Evolutionary conservation across 2,888 invertebrate species (phyloP).

Genomic region (Cantharis nigra): DNA sequence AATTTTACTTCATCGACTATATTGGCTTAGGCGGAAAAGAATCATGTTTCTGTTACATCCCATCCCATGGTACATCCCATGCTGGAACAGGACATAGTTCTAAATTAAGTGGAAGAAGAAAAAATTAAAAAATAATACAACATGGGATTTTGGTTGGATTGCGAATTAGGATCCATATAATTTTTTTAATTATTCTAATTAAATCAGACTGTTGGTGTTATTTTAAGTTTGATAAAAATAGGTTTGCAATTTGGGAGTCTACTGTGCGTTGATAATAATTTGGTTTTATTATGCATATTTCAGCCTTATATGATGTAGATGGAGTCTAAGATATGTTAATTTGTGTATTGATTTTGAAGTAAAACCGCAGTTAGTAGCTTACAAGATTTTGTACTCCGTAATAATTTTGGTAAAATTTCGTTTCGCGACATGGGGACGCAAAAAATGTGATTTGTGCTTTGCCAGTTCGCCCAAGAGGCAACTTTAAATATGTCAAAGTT

Average conservation of each 20-base stretch:
- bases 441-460: background rate
- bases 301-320: background rate
- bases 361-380: background rate
- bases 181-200: background rate
- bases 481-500: slow-evolving; percentile 10
- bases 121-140: too few species aligned
- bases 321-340: slow-evolving; percentile 12
- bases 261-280: background rate
- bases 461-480: background rate
- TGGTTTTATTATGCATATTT: background rate
- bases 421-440: background rate
- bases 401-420: background rate
- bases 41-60: too few species aligned
- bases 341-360: slow-evolving; percentile 18
- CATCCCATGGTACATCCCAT: too few species aligned
- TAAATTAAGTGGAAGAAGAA: too few species aligned
- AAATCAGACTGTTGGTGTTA: background rate
- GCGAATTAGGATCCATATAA: too few species aligned
- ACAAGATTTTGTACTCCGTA: background rate
- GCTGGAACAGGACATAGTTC: too few species aligned
- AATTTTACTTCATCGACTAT: too few species aligned
- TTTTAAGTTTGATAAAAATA: background rate
- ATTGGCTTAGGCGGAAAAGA: too few species aligned
- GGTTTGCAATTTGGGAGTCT: background rate
- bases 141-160: too few species aligned